These are phyloP conservation scores for Operophtera brumata DNA, from an alignment of 2,888 invertebrate genomes.

Conservation along the genomic window DNA sequence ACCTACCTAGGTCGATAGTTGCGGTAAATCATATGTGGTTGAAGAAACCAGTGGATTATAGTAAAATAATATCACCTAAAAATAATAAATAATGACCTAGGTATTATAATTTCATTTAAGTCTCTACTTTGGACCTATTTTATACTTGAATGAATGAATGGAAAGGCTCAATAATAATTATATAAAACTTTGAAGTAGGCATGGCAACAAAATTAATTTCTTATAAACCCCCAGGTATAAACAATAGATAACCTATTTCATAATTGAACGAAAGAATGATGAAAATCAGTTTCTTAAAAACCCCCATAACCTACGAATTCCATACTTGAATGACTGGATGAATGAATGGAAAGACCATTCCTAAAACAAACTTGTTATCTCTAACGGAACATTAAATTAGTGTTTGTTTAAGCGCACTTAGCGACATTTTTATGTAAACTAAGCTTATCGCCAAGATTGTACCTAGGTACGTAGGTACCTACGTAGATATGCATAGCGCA, in stretches of 20 bases:
- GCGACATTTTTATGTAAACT: slow-evolving; percentile 38
- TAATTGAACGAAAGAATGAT: slow-evolving; percentile 9
- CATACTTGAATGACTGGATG: slow-evolving; percentile 7
- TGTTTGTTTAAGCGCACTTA: slow-evolving; percentile 32
- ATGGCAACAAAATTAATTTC: not conserved
- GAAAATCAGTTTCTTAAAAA: slow-evolving; percentile 4
- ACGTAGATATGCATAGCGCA: slow-evolving; percentile 23
- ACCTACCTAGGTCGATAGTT: too few relatives aligned
- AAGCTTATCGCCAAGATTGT: slow-evolving; percentile 36
- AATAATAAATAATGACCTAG: too few relatives aligned
- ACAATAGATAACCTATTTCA: not conserved
- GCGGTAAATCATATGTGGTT: too few relatives aligned
- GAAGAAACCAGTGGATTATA: too few relatives aligned
- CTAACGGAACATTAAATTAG: slow-evolving; percentile 26
- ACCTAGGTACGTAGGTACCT: slow-evolving; percentile 1
- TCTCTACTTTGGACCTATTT: too few relatives aligned
- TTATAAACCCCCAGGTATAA: not conserved
- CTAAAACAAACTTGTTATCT: slow-evolving; percentile 19
- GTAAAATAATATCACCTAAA: too few relatives aligned
- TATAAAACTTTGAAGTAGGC: not conserved
- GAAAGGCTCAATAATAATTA: not conserved
- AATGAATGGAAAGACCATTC: slow-evolving; percentile 9
- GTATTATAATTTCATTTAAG: too few relatives aligned
- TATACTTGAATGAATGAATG: too few relatives aligned
- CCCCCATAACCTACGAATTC: not conserved